Evolutionary conservation across 2,797 vertebrate species (phyloP), one percentile per base, ranked within the genome.

Genomic region (Saguinus oedipus): DNA sequence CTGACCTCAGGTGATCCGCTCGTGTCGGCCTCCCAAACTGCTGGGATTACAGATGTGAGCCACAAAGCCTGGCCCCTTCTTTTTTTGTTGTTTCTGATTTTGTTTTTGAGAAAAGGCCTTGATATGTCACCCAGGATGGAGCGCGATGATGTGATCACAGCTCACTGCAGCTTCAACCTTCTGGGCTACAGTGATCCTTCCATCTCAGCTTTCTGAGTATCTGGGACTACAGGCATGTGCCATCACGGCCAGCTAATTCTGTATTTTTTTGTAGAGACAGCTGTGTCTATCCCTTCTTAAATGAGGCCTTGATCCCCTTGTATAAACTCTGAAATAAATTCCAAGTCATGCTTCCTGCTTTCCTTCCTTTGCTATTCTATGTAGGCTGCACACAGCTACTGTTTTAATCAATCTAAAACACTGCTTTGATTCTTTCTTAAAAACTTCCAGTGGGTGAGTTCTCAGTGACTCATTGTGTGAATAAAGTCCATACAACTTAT

Each of bases 241-340:
- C 61, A 68, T 68, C 61, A 68, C 1, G 7, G 30, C 61, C 15
- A 68, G 61, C 33, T 68, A 68, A 19, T n/a, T 68, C n/a, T 68
- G 61, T n/a, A 17, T 68, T n/a, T 33, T 68, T 68, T 68, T n/a
- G 61, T n/a, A n/a, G 15, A 68, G 30, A 68, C 61, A 68, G 61
- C 33, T 68, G 61, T 74, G 72, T 27, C 72, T 89, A 6, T 85
- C 4, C 59, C 6, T 88, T 48, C 27, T 79, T 59, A 86, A 85
- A 89, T 61, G 57, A 94, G 46, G 46, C 20, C 36, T 70, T 81
- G 15, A 42, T 75, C 1, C 10, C 17, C 19, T 88, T 72, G 44
- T 46, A 24, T 92, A 53, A 61, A 78, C 17, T 82, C 68, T 74
- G 39, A 93, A 88, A 87, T 84, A 79, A 94, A 72, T 92, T 68